Conservation (phyloP, 2,888 invertebrate genomes). For the Myathropa florea region DNA sequence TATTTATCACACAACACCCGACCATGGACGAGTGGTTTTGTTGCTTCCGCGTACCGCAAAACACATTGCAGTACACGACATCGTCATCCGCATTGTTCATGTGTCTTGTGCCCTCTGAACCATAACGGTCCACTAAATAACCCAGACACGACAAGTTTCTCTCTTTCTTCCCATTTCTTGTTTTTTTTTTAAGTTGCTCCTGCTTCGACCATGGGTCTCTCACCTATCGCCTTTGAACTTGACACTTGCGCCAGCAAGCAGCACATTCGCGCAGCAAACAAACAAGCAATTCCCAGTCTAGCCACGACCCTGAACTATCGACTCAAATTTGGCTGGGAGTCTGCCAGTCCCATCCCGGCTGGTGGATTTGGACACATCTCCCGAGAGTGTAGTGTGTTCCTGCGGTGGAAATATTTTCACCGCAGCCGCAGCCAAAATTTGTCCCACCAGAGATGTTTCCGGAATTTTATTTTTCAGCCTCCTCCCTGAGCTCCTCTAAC, state of each 20-base stretch:
- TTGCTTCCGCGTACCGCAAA: constrained; percentile 65
- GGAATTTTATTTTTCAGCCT: background rate
- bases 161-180: background rate
- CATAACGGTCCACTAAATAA: constrained; percentile 68
- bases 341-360: background rate
- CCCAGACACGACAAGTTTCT: constrained; percentile 66
- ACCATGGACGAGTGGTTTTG: constrained; percentile 45
- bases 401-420: constrained; percentile 66
- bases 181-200: background rate
- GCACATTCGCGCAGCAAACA: background rate
- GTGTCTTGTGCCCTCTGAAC: constrained; percentile 20
- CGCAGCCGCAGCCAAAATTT: constrained; percentile 57
- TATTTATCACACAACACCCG: constrained; percentile 49
- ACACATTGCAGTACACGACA: constrained; percentile 36
- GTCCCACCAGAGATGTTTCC: constrained; percentile 40
- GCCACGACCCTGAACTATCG: constrained; percentile 69
- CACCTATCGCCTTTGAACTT: constrained; percentile 60
- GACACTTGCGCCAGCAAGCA: constrained; percentile 55
- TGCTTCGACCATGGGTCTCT: constrained; percentile 37
- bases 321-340: constrained; percentile 16
- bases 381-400: constrained; percentile 37
- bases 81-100: constrained; percentile 36
- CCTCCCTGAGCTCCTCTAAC: background rate
- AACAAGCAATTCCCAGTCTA: constrained; percentile 53
- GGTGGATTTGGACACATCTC: constrained; percentile 13